These are phyloP conservation scores for Sphaerophoria taeniata DNA, from an alignment of 2,888 invertebrate species.

Conservation along the genomic window DNA sequence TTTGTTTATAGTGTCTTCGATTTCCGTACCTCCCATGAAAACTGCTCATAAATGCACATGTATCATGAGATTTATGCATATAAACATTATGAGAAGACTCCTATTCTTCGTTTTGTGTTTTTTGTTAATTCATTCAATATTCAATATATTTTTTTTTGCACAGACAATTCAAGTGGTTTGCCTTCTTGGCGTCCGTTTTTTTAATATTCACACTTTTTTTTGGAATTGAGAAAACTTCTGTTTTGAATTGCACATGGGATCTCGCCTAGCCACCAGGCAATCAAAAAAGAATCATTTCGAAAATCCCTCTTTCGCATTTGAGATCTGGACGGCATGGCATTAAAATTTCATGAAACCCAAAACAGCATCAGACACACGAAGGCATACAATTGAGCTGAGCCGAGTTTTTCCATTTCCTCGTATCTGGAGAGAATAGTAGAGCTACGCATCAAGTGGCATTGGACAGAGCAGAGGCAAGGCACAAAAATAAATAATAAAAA, in stretches of 20 bases:
- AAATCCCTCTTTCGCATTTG: constrained; percentile 44
- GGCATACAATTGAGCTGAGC: too few relatives aligned
- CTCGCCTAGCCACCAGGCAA: constrained; percentile 51
- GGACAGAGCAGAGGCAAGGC: not conserved
- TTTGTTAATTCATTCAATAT: constrained; percentile 16
- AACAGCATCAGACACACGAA: constrained; percentile 26
- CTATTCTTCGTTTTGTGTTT: too few relatives aligned
- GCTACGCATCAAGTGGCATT: constrained; percentile 59
- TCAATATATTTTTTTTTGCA: constrained; percentile 33
- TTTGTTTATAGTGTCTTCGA: constrained; percentile 15
- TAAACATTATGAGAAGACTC: not conserved
- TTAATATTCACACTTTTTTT: constrained; percentile 30
- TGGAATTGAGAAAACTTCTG: not conserved
- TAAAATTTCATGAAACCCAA: constrained; percentile 68
- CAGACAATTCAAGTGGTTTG: constrained; percentile 8
- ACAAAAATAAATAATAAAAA: constrained; percentile 28
- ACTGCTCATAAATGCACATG: too few relatives aligned
- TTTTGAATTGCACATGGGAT: constrained; percentile 61
- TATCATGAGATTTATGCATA: too few relatives aligned
- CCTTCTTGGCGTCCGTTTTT: not conserved
- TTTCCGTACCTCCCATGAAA: constrained; percentile 24
- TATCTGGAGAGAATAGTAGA: not conserved
- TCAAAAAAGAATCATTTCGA: constrained; percentile 34
- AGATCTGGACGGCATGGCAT: constrained; percentile 63
- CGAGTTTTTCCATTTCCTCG: not conserved